A percentile compares a stretch with the other conserved stretches of the same genome.
phyloP scores from a whole-genome alignment of 2,113 vertebrate genomes.

The Litocranius walleri region DNA sequence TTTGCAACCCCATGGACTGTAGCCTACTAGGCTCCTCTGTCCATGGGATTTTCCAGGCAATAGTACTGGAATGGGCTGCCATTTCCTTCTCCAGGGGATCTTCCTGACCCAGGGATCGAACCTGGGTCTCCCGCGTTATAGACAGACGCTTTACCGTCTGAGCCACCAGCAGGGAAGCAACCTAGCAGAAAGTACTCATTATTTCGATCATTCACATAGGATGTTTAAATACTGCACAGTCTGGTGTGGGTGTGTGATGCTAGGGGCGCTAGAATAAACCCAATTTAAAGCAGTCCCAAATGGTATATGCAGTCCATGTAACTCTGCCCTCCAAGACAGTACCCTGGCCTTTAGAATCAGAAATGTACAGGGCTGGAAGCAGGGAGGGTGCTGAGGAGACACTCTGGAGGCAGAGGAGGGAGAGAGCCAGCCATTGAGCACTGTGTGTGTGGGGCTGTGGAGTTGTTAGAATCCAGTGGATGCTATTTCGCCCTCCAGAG shows the following conservation, averaged over 20 bases:
- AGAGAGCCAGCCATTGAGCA: background rate
- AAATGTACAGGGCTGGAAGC: background rate
- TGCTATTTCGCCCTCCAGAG: background rate
- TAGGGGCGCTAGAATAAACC: background rate
- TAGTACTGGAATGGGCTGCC: no score
- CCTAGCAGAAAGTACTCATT: background rate
- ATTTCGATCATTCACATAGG: background rate
- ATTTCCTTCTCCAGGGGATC: no score
- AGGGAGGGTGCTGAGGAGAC: background rate
- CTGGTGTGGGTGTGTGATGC: background rate
- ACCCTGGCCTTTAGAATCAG: background rate
- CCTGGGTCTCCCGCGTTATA: no score
- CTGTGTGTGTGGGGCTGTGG: background rate
- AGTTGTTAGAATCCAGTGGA: background rate
- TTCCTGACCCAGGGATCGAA: no score
- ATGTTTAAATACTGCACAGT: background rate
- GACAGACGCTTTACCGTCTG: no score
- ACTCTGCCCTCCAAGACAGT: background rate
- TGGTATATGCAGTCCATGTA: background rate
- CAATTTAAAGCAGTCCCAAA: background rate
- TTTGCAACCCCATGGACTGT: no score
- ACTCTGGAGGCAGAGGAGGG: background rate
- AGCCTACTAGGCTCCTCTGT: no score
- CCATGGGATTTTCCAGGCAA: no score
- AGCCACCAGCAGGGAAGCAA: no score